Percentiles rank a stretch among this genome's conserved stretches.
phyloP scores from a whole-genome alignment of 2,113 vertebrate genomes.

The Leucosticte australis region DNA sequence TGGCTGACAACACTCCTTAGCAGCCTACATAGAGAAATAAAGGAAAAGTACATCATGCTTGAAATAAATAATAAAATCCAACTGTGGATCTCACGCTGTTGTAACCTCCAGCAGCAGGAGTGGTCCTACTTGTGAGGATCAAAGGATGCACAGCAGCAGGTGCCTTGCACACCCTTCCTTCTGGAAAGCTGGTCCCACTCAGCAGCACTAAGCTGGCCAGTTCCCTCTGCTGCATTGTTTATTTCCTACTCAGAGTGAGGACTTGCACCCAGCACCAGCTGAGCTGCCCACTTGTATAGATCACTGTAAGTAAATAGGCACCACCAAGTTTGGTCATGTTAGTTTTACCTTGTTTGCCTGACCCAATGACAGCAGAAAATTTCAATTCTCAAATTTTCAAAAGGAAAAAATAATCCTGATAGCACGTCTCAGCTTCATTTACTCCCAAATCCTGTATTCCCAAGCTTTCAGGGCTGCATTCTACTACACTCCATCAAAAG shows the following conservation, averaged over 20 bases:
- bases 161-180: neutral
- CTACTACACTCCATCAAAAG: neutral
- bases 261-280: rapidly evolving
- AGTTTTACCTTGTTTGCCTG: neutral
- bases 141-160: neutral
- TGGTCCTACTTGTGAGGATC: neutral
- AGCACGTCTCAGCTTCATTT: neutral
- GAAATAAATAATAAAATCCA: neutral
- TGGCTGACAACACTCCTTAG: neutral
- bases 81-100: neutral
- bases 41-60: neutral
- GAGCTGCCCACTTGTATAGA: neutral
- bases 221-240: rapidly evolving
- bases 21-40: neutral
- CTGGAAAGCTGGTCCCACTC: neutral
- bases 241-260: neutral
- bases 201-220: neutral
- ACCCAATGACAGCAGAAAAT: neutral
- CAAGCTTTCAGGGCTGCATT: neutral
- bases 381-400: neutral
- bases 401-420: rapidly evolving
- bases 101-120: neutral
- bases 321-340: neutral
- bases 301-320: neutral
- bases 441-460: neutral